These are phyloP conservation scores for Enoplosus armatus DNA, from an alignment of 2,797 vertebrate genomes.

Conservation along the genomic window DNA sequence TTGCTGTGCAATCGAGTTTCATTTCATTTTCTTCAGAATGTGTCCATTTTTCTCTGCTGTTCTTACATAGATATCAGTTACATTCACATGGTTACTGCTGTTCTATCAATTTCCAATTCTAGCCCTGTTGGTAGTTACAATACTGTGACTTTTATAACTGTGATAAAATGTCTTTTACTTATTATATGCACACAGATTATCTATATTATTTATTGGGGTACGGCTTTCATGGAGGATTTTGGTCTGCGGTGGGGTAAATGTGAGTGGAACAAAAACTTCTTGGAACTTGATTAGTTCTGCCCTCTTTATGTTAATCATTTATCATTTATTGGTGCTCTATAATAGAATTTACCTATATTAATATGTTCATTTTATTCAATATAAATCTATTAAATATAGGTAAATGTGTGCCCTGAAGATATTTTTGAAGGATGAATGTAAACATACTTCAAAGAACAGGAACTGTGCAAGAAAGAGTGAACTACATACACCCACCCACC, in stretches of 20 bases:
- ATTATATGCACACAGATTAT: neutral
- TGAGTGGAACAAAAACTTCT: neutral
- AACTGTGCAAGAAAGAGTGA: constrained; percentile 19
- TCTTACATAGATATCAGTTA: neutral
- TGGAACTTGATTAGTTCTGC: neutral
- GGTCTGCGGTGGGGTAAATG: neutral
- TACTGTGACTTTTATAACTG: neutral
- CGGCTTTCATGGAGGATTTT: neutral
- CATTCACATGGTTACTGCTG: neutral
- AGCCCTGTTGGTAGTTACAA: neutral
- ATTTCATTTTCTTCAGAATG: constrained; percentile 22
- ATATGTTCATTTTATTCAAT: neutral
- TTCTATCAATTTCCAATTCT: constrained; percentile 11
- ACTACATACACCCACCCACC: constrained; percentile 42
- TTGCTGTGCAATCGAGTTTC: constrained; percentile 13
- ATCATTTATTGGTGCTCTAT: neutral
- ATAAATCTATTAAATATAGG: neutral
- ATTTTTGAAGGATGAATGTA: neutral
- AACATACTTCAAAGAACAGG: constrained; percentile 17
- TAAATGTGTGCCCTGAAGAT: neutral
- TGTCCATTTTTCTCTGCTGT: neutral
- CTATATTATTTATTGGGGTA: neutral
- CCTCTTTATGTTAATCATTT: neutral
- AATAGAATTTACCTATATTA: neutral
- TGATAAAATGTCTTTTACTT: neutral